phyloP scores from a whole-genome alignment of 1,140 invertebrate species.

The Sminthurinus signatus region DNA sequence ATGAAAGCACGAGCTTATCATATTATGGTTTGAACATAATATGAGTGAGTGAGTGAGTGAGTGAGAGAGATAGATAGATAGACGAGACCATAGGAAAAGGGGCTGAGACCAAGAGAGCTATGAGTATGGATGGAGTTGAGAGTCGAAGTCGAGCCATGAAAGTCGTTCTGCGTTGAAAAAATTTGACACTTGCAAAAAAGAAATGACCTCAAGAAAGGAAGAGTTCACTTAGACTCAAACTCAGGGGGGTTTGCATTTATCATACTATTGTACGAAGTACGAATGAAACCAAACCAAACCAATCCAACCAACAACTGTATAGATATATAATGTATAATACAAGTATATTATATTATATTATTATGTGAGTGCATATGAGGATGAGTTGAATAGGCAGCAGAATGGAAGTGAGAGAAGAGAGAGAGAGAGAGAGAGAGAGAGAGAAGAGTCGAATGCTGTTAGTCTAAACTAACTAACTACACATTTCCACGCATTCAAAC shows the following conservation, averaged over 20 bases:
- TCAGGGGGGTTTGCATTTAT: constrained; percentile 1
- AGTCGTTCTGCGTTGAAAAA: constrained; percentile 30
- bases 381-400: too few relatives aligned
- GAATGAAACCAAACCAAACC: too few relatives aligned
- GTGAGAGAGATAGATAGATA: not conserved
- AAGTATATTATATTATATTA: too few relatives aligned
- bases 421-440: too few relatives aligned
- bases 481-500: too few relatives aligned
- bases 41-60: not conserved
- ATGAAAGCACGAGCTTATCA: constrained; percentile 8
- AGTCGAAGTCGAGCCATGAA: constrained; percentile 30
- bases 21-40: constrained; percentile 1
- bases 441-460: too few relatives aligned
- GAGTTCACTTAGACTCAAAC: constrained; percentile 11
- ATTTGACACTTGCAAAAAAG: constrained; percentile 34
- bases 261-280: too few relatives aligned
- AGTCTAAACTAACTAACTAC: too few relatives aligned
- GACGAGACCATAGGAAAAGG: constrained; percentile 7
- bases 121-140: constrained; percentile 16
- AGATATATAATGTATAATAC: too few relatives aligned
- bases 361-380: too few relatives aligned
- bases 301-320: too few relatives aligned
- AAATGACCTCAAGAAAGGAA: constrained; percentile 34
- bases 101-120: not conserved
- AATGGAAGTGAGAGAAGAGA: too few relatives aligned